Evolutionary conservation across 2,888 invertebrate genomes (phyloP), one percentile per base, ranked within the genome.

Genomic region (Hirtodrosophila alboralis): DNA sequence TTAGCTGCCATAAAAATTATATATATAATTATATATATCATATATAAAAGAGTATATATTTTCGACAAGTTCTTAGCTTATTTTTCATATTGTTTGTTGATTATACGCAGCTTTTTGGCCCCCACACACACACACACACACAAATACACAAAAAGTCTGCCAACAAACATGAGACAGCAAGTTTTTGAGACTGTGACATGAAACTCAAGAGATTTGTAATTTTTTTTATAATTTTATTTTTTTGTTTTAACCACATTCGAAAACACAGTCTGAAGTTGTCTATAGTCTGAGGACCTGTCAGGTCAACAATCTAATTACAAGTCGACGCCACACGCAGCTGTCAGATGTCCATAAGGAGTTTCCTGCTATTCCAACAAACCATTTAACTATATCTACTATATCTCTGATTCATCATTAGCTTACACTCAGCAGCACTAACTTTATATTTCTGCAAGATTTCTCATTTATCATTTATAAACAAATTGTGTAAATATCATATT

Each of bases 241-340:
- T 18, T 18, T 18, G 18, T 18, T 36, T 26, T 13, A 54, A 36
- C 51, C 38, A 21, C 61, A 61, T 18, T 43, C 41, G 53, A 30
- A 40, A 30, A 36, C 62, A 18, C 30, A 12, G 27, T 13, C 12
- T 27, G 2, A 2, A 27, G 27, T 37, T 10, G 3, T 9, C 1
- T n/a, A 13, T 23, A 4, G 34, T 27, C 34, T 40, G 56, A 58
- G 28, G 33, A 26, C 28, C 47, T 45, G 49, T 31, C 61, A 53
- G 73, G 57, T 73, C 73, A 70, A 61, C 73, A 70, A 58, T 67
- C 70, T 67, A 70, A 70, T 70, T 70, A 70, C 68, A 70, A 51
- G 68, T 53, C 66, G 72, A 38, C 49, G 37, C 68, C 49, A 40
- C 68, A 70, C 45, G 61, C 67, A 67, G 73, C 73, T 72, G 67